Base-by-base conservation (phyloP, 2,888 invertebrate species). In the Isotomurus palustris region DNA sequence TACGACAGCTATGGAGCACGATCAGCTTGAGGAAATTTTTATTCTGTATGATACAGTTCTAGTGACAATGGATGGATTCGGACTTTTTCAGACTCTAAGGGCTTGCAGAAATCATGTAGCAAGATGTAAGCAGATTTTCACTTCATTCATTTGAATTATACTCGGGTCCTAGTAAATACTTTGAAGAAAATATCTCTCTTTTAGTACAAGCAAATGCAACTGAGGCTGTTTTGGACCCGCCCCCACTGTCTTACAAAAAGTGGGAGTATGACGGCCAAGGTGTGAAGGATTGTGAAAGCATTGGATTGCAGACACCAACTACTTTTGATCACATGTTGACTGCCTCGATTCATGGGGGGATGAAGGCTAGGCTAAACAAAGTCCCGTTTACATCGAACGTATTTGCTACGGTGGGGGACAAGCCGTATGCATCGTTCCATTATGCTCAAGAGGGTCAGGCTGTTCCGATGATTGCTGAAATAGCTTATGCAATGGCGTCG, bases 401-500 rank as follows among this genome's bases (percentile, higher is more conserved):
- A 24, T 70, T 68, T 51, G 54, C 91, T 40, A 85, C 86, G 10
- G 83, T 84, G 8, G 95, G 95, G 1, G 81, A 83, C 5, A 83
- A 85, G 59, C 95, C 95, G 0, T 95, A 85, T 76, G 74, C 91
- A 58, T 91, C 89, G 1, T 92, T 91, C 76, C 92, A 91, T 76
- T 88, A 87, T 76, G 91, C 91, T 5, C 79, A 91, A 53, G 94
- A 95, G 80, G 93, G 92, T 22, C 86, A 85, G 53, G 80, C 86
- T 19, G 87, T 87, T 28, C 88, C 89, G 0, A 82, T 87, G 14
- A 78, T 95, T 14, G 85, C 89, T 50, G 93, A 94, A 74, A 91
- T 95, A n/a, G 93, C 93, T 0, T 85, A 88, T 74, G 92, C 90
- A 53, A 88, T 94, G 49, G 92, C 92, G 1, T 87, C 84, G 73